These are phyloP conservation scores for Microplitis deprimator DNA, from an alignment of 2,888 invertebrate genomes.

Conservation along the genomic window DNA sequence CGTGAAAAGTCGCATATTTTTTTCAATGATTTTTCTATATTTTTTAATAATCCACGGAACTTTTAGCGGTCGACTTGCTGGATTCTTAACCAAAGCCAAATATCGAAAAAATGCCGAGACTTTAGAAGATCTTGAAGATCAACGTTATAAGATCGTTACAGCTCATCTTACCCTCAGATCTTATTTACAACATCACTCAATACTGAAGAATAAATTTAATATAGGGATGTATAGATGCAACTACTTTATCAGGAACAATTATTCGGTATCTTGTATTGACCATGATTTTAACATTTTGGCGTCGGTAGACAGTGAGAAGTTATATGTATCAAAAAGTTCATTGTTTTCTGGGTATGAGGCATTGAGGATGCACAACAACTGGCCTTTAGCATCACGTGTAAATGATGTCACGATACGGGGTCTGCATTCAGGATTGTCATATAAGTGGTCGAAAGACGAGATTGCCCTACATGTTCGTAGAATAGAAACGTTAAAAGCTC, in stretches of 20 bases:
- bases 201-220: too few species aligned
- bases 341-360: neutral
- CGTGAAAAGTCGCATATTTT: neutral
- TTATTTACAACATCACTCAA: too few species aligned
- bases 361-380: neutral
- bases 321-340: too few species aligned
- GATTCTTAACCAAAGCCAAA: constrained; percentile 6
- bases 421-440: too few species aligned
- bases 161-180: too few species aligned
- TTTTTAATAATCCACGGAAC: constrained; percentile 21
- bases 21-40: constrained; percentile 11
- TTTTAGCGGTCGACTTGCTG: constrained; percentile 2
- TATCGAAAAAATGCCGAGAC: neutral
- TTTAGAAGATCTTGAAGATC: neutral
- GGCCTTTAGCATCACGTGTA: neutral
- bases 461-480: neutral
- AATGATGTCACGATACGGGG: neutral
- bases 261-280: too few species aligned
- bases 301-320: too few species aligned
- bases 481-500: neutral
- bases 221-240: too few species aligned
- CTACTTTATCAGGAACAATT: too few species aligned
- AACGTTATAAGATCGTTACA: neutral
- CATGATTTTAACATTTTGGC: too few species aligned
- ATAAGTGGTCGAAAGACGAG: neutral